phyloP scores from a whole-genome alignment of 2,113 vertebrate species.

The Mobula birostris region DNA sequence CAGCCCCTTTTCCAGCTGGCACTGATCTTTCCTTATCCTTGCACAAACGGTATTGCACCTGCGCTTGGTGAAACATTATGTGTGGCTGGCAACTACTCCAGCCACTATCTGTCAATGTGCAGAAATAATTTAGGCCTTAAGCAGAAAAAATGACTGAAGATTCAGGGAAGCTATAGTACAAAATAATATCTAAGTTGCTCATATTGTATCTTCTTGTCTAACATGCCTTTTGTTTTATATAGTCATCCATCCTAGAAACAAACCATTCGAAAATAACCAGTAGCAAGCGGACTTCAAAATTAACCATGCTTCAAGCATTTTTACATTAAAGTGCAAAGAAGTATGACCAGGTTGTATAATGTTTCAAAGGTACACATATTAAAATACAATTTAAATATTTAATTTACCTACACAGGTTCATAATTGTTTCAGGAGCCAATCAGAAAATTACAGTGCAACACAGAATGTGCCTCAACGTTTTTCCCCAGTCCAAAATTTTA shows the following conservation, averaged over 20 bases:
- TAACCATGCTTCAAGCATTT: background rate
- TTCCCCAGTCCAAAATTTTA: background rate
- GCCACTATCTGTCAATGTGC: background rate
- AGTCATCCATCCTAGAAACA: background rate
- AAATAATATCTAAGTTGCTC: background rate
- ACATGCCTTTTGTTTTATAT: background rate
- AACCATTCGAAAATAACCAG: too few relatives aligned
- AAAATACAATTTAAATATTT: background rate
- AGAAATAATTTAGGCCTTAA: background rate
- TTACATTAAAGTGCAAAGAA: background rate
- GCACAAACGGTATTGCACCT: conserved; percentile 16
- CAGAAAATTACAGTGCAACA: background rate
- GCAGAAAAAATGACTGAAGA: background rate
- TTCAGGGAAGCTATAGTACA: background rate
- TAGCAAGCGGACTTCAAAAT: background rate
- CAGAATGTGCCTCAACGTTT: background rate
- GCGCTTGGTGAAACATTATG: conserved; percentile 5
- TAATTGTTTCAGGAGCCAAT: background rate
- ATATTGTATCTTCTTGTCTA: background rate
- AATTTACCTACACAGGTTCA: background rate
- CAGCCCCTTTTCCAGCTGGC: conserved; percentile 26
- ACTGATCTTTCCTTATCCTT: background rate
- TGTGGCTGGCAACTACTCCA: conserved; percentile 5
- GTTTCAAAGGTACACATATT: background rate
- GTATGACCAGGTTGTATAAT: background rate